phyloP scores from a whole-genome alignment of 2,797 vertebrate genomes.

The Scomberomorus guttatus region DNA sequence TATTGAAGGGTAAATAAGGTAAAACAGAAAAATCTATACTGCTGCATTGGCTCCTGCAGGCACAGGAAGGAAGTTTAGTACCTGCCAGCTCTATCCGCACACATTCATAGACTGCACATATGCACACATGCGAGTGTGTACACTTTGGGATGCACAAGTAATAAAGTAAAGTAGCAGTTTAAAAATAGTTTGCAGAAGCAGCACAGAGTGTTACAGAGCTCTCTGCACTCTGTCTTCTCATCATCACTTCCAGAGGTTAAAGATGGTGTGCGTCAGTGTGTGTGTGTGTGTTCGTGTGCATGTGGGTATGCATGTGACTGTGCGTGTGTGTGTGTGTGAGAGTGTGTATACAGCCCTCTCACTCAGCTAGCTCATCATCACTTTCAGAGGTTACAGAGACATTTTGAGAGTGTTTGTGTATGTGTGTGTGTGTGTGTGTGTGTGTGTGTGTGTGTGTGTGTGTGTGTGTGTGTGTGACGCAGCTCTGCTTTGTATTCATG shows the following conservation, averaged over 20 bases:
- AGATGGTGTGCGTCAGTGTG: conserved; percentile 60
- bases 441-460: conserved; percentile 18
- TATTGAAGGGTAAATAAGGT: conserved; percentile 16
- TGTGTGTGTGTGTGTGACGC: conserved; percentile 38
- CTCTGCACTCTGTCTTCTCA: conserved; percentile 69
- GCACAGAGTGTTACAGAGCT: conserved; percentile 51
- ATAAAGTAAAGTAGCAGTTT: conserved; percentile 61
- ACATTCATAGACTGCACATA: conserved; percentile 16
- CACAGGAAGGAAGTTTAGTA: neutral
- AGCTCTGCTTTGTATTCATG: conserved; percentile 81
- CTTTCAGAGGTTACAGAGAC: conserved; percentile 69
- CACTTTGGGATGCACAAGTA: conserved; percentile 24
- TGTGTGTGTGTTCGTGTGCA: conserved; percentile 1
- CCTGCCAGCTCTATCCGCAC: neutral
- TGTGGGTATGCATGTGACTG: conserved; percentile 6
- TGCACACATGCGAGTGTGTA: conserved; percentile 17
- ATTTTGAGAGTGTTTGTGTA: conserved; percentile 59
- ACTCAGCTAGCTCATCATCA: conserved; percentile 65
- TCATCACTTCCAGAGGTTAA: conserved; percentile 79
- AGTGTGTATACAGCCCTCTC: conserved; percentile 26
- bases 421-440: conserved; percentile 41
- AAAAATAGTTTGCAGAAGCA: conserved; percentile 68
- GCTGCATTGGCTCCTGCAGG: conserved; percentile 13
- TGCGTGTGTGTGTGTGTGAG: conserved; percentile 1
- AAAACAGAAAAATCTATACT: conserved; percentile 29